Base-by-base conservation (phyloP, 1,140 invertebrate genomes). In the Zaprionus ornatus region DNA sequence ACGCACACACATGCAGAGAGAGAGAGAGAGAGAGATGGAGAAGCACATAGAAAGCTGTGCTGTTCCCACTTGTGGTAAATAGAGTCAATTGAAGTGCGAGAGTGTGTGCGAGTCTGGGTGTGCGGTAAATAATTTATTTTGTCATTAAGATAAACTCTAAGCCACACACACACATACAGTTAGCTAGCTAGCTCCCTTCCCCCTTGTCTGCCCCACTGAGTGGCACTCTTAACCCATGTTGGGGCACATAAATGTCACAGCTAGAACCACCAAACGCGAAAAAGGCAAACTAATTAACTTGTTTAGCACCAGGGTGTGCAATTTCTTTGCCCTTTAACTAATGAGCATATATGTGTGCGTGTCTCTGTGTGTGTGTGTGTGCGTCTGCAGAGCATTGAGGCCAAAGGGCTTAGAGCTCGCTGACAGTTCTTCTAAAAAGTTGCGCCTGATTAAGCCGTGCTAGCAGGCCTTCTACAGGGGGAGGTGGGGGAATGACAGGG, bases 61-160 rank as follows among this genome's bases (percentile, higher is more conserved):
- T 25, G n/a, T 19, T 57, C 9, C 45, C 27, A 45, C 73, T 57
- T 54, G 63, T 76, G 74, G 65, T 74, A 73, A 83, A 90, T 84
- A 79, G 71, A 87, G 84, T 90, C 84, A 87, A 87, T 84, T 87
- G 67, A 88, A 87, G 80, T 56, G 25, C 10, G 21, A 21, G 75
- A 27, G 60, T 61, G 66, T 35, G 12, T 67, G 32, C 48, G 59
- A 27, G 63, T 57, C 42, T 55, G 29, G 17, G 54, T 55, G 60
- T 78, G 82, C 27, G 70, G 65, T 79, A 88, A 90, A 88, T 88
- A 90, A 90, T 90, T 90, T 90, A 90, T 90, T 90, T 90, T 90
- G 85, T 90, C 85, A 88, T 90, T 90, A 90, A 90, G 81, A 65
- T 77, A 74, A 85, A 85, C 85, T 90, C 76, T 70, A 65, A 73